Percentiles rank a stretch among this genome's conserved stretches.
Evolutionary conservation across 2,888 invertebrate genomes (phyloP).

Genomic region (Parasteatoda lunata): DNA sequence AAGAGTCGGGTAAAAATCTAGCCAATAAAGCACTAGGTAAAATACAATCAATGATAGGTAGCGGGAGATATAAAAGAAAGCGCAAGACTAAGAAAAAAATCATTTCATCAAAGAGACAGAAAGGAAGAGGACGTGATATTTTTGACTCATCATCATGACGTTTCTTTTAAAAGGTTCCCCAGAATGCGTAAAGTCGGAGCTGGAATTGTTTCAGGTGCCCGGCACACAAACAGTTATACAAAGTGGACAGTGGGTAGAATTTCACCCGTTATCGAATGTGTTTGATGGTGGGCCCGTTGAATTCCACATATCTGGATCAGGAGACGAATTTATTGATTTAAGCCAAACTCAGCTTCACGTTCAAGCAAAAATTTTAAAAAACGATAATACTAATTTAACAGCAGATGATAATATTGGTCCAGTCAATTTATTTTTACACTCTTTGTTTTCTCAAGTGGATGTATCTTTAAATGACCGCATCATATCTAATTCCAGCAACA

Average conservation of each 20-base stretch:
- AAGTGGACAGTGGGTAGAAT: slow-evolving; percentile 49
- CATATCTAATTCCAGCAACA: slow-evolving; percentile 29
- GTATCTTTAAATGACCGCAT: slow-evolving; percentile 27
- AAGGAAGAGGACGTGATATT: slow-evolving; percentile 1
- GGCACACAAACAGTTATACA: slow-evolving; percentile 32
- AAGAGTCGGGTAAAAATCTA: slow-evolving; percentile 16
- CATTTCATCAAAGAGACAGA: not conserved
- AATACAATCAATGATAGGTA: slow-evolving; percentile 14
- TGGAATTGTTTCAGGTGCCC: slow-evolving; percentile 41
- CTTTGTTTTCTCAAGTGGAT: slow-evolving; percentile 44
- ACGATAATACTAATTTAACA: not conserved
- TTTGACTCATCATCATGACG: slow-evolving; percentile 18
- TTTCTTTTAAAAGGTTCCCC: slow-evolving; percentile 37
- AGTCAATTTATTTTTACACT: slow-evolving; percentile 38
- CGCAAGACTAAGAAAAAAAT: not conserved
- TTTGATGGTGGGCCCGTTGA: slow-evolving; percentile 44
- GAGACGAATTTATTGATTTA: slow-evolving; percentile 42
- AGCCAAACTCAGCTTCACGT: slow-evolving; percentile 31
- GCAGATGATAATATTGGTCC: slow-evolving; percentile 11
- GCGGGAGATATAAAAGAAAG: slow-evolving; percentile 48
- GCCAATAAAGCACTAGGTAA: not conserved
- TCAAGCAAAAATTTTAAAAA: slow-evolving; percentile 41
- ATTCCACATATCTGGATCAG: slow-evolving; percentile 40
- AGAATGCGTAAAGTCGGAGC: slow-evolving; percentile 39
- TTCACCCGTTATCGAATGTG: slow-evolving; percentile 45